Conservation (phyloP, 2,888 invertebrate genomes). For the Metacarcinus magister region DNA sequence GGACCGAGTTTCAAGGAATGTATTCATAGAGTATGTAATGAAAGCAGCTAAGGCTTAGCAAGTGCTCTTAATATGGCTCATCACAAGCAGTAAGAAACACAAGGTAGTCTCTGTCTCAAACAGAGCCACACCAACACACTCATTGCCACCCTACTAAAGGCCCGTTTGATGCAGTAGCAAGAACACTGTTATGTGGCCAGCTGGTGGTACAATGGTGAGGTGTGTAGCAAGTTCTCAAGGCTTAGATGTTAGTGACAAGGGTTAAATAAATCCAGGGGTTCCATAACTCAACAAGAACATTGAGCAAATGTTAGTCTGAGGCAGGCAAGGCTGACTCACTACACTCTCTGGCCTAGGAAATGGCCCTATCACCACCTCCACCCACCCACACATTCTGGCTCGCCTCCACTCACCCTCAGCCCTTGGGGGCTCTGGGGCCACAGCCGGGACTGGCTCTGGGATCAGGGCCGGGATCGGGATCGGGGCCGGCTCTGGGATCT, state of each 20-base stretch:
- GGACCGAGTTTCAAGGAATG: background rate
- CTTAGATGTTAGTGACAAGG: background rate
- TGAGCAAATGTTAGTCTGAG: background rate
- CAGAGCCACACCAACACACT: background rate
- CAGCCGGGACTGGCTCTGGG: background rate
- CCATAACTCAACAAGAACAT: background rate
- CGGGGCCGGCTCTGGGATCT: conserved; percentile 48
- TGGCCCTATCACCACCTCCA: background rate
- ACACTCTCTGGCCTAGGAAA: background rate
- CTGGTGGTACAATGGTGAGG: background rate
- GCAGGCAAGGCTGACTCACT: background rate
- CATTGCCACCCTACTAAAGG: background rate
- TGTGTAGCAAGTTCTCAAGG: background rate
- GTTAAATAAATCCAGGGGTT: background rate
- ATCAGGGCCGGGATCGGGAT: conserved; percentile 52
- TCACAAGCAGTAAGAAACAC: background rate
- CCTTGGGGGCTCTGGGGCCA: conserved; percentile 28
- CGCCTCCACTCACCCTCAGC: conserved; percentile 49
- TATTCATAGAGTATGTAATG: background rate
- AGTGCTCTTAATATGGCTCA: background rate
- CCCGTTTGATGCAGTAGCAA: background rate
- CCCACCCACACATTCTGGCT: background rate
- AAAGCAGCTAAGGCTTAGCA: background rate
- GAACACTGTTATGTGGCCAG: conserved; percentile 5
- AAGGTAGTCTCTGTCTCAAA: background rate